Percentiles rank a stretch among this genome's conserved stretches.
phyloP scores from a whole-genome alignment of 1,140 invertebrate species.

The Caerostris extrusa region DNA sequence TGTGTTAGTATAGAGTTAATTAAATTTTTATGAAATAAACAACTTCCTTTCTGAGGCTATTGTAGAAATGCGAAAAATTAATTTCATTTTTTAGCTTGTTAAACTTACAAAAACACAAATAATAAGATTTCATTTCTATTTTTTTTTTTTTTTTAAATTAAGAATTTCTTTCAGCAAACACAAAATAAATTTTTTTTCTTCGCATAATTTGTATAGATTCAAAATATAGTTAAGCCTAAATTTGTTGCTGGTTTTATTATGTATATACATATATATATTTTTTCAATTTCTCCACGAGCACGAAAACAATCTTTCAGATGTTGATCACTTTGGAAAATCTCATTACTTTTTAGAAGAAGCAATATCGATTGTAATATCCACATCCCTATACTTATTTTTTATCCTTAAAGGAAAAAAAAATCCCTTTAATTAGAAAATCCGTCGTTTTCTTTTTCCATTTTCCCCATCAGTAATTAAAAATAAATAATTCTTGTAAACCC shows the following conservation, averaged over 20 bases:
- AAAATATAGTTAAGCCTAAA: not conserved
- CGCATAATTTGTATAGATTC: not conserved
- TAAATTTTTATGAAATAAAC: too few relatives aligned
- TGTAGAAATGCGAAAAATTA: too few relatives aligned
- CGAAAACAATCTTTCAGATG: not conserved
- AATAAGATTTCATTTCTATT: not conserved
- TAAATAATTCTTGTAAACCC: constrained; percentile 6
- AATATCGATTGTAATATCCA: not conserved
- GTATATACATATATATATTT: not conserved
- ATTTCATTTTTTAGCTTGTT: too few relatives aligned
- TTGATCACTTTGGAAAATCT: constrained; percentile 9
- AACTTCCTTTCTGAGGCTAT: too few relatives aligned
- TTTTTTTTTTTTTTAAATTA: not conserved
- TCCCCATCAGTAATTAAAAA: constrained; percentile 13
- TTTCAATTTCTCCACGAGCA: not conserved
- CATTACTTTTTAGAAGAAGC: not conserved
- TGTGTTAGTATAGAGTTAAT: too few relatives aligned
- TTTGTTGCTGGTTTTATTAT: not conserved
- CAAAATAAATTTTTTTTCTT: not conserved
- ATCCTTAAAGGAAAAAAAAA: not conserved
- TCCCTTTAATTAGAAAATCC: not conserved
- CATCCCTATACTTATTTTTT: not conserved
- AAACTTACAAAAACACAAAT: too few relatives aligned
- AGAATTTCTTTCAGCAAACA: not conserved
- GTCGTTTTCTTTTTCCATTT: not conserved